Evolutionary conservation across 2,888 invertebrate genomes (phyloP).

Genomic region (Dioctria rufipes): DNA sequence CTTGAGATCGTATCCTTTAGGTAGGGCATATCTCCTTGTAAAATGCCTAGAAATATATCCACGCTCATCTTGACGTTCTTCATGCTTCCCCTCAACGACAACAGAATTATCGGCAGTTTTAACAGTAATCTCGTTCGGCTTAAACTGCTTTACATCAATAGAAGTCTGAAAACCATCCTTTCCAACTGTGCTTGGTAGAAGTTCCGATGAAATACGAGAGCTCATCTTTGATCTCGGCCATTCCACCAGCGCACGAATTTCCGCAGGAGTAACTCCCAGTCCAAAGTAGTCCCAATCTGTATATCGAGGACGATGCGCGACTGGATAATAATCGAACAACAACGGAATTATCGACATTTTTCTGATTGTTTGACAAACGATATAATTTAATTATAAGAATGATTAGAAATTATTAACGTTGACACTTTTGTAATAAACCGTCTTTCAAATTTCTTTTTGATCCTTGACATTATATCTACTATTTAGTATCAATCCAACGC

Average conservation of each 20-base stretch:
- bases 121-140: conserved; percentile 79
- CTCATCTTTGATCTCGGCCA: not conserved
- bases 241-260: conserved; percentile 11
- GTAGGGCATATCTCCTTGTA: conserved; percentile 81
- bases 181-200: conserved; percentile 70
- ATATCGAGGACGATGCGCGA: not conserved
- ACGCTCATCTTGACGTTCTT: conserved; percentile 80
- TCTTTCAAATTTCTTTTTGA: conserved; percentile 77
- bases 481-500: conserved; percentile 87
- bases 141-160: conserved; percentile 80
- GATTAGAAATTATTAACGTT: too few species aligned
- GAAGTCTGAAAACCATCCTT: conserved; percentile 80
- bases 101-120: conserved; percentile 78
- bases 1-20: conserved; percentile 82
- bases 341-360: conserved; percentile 21
- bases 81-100: conserved; percentile 80
- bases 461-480: conserved; percentile 85
- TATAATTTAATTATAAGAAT: too few species aligned
- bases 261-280: conserved; percentile 3
- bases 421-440: too few species aligned
- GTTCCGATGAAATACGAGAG: not conserved
- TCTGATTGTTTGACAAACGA: too few species aligned
- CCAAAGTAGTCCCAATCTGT: conserved; percentile 14
- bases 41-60: conserved; percentile 85
- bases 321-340: conserved; percentile 9